phyloP scores from a whole-genome alignment of 2,888 invertebrate genomes.

The Rosalia funebris region DNA sequence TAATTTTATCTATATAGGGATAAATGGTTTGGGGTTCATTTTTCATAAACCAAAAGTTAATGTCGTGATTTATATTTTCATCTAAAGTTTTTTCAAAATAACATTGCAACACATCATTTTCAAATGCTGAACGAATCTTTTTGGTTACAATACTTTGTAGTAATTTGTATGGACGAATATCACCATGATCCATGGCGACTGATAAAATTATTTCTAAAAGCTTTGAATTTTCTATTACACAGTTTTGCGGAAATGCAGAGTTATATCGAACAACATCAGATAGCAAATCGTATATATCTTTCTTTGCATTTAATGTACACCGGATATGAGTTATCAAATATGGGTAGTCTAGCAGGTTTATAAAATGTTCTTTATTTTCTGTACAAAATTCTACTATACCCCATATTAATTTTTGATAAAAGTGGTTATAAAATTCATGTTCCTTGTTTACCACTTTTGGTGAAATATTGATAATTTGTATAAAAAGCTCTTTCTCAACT shows the following conservation, averaged over 20 bases:
- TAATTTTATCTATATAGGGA: slow-evolving; percentile 13
- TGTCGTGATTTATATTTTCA: neutral
- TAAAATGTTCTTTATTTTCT: neutral
- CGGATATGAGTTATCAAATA: neutral
- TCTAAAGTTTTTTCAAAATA: slow-evolving; percentile 12
- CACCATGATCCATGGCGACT: too few relatives aligned
- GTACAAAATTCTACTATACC: neutral
- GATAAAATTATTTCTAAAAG: too few relatives aligned
- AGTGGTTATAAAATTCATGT: neutral
- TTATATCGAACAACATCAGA: too few relatives aligned
- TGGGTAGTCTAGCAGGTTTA: slow-evolving; percentile 1
- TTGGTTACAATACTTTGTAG: neutral
- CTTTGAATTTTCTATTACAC: too few relatives aligned
- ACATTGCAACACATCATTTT: slow-evolving; percentile 23
- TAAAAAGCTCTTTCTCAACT: slow-evolving; percentile 1
- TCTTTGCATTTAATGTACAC: neutral
- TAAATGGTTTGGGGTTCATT: slow-evolving; percentile 24
- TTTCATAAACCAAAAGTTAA: slow-evolving; percentile 14
- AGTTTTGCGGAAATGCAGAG: too few relatives aligned
- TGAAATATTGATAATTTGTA: neutral
- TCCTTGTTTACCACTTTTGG: neutral
- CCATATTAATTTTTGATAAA: neutral
- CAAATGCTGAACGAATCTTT: slow-evolving; percentile 10
- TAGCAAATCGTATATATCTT: neutral
- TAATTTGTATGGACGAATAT: too few relatives aligned